Evolutionary conservation across 2,797 vertebrate genomes (phyloP).

Genomic region (Macroramphosus scolopax): DNA sequence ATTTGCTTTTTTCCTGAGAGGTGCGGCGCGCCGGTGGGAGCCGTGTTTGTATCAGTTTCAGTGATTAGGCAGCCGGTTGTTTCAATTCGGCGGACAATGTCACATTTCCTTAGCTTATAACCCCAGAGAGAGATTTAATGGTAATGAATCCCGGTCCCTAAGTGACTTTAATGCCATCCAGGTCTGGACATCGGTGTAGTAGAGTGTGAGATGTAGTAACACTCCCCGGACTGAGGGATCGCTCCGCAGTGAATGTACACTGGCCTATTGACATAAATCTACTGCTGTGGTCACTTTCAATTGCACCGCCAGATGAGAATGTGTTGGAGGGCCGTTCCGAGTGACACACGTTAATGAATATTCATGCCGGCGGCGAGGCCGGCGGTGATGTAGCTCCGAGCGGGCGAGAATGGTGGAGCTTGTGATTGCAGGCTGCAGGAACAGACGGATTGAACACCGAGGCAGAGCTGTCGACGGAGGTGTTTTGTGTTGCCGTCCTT

Average conservation of each 20-base stretch:
- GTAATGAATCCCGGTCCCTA: conserved; percentile 65
- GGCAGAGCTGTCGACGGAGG: background rate
- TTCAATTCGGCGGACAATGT: conserved; percentile 70
- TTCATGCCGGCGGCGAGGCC: conserved; percentile 50
- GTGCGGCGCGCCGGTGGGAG: conserved; percentile 33
- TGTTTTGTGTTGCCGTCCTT: background rate
- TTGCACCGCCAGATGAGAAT: conserved; percentile 50
- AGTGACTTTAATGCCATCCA: conserved; percentile 60
- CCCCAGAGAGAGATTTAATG: conserved; percentile 69
- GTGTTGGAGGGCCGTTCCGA: conserved; percentile 30
- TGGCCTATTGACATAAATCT: conserved; percentile 60
- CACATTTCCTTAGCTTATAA: conserved; percentile 66
- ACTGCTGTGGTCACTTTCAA: conserved; percentile 55
- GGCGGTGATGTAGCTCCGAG: conserved; percentile 32
- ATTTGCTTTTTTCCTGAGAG: conserved; percentile 50
- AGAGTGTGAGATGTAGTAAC: conserved; percentile 70
- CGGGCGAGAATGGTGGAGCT: conserved; percentile 19
- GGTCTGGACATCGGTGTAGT: conserved; percentile 50
- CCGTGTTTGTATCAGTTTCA: conserved; percentile 58
- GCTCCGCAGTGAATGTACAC: conserved; percentile 52
- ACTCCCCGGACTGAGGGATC: conserved; percentile 56
- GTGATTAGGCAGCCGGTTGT: conserved; percentile 62
- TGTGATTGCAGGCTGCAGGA: conserved; percentile 18
- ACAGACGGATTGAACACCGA: conserved; percentile 17
- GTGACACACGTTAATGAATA: conserved; percentile 66